phyloP scores from a whole-genome alignment of 2,888 invertebrate species.

The Mythimna ferrago region DNA sequence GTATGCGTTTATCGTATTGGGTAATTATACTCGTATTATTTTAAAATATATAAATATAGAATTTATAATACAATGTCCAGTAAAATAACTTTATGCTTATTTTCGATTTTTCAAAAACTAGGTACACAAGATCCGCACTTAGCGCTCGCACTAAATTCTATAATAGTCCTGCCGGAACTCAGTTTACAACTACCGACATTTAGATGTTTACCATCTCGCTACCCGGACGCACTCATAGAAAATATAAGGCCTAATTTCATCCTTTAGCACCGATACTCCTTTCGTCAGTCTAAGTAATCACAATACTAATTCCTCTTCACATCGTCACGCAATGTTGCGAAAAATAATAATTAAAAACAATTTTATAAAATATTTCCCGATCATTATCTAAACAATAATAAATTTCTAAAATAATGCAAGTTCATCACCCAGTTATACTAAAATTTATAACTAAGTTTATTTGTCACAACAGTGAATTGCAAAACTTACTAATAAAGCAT shows the following conservation, averaged over 20 bases:
- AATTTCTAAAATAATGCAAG: slow-evolving; percentile 62
- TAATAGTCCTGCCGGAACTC: slow-evolving; percentile 44
- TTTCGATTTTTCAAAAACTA: slow-evolving; percentile 12
- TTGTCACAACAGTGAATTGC: slow-evolving; percentile 72
- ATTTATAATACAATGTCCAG: slow-evolving; percentile 8
- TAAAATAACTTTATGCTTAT: slow-evolving; percentile 30
- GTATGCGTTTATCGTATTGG: slow-evolving; percentile 1
- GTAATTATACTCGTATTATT: background rate
- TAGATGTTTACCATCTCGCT: slow-evolving; percentile 47
- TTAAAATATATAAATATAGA: slow-evolving; percentile 19
- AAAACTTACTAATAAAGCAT: slow-evolving; percentile 53
- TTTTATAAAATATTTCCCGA: slow-evolving; percentile 64
- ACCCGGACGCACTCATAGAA: slow-evolving; percentile 42
- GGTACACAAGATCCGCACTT: slow-evolving; percentile 20
- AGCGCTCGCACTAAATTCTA: slow-evolving; percentile 17
- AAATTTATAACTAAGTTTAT: slow-evolving; percentile 55
- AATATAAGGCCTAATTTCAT: slow-evolving; percentile 66
- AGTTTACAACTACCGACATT: slow-evolving; percentile 63
- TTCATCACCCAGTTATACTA: slow-evolving; percentile 64
- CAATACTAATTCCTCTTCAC: slow-evolving; percentile 63
- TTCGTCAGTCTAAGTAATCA: slow-evolving; percentile 76
- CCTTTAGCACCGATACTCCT: slow-evolving; percentile 70
- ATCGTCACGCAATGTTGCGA: slow-evolving; percentile 47
- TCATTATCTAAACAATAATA: slow-evolving; percentile 66
- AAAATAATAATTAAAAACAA: slow-evolving; percentile 62